These are phyloP conservation scores for Isichthys henryi DNA, from an alignment of 2,113 vertebrate genomes.

Conservation along the genomic window DNA sequence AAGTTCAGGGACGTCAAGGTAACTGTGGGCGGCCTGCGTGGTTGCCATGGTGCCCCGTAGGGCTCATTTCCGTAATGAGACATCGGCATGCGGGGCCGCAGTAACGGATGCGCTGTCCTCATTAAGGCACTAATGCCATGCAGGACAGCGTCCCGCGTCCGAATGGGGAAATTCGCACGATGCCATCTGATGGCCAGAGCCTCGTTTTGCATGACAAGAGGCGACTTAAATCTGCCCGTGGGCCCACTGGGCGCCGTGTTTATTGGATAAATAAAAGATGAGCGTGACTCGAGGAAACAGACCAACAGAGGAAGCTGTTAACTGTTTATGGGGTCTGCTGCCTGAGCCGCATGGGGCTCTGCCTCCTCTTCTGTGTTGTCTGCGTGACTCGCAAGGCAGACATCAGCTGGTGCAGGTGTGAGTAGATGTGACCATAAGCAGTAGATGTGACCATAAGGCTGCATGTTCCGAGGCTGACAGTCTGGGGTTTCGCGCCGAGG, in stretches of 20 bases:
- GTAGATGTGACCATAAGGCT: neutral
- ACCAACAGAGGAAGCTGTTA: neutral
- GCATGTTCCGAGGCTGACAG: neutral
- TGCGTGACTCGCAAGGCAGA: neutral
- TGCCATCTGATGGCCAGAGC: constrained; percentile 40
- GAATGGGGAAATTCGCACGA: constrained; percentile 30
- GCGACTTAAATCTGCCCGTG: constrained; percentile 40
- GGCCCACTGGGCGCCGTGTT: neutral
- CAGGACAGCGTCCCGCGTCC: constrained; percentile 37
- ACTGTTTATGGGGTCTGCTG: neutral
- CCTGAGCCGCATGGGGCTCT: no score
- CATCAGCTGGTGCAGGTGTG: neutral
- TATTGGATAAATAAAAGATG: constrained; percentile 23
- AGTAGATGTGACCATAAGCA: neutral
- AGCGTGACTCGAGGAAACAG: neutral
- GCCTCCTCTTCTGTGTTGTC: no score
- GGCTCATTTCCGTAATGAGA: constrained; percentile 49
- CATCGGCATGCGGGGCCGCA: constrained; percentile 49
- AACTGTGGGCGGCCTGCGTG: neutral
- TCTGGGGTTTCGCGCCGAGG: no score
- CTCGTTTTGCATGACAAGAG: constrained; percentile 54
- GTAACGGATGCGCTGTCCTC: constrained; percentile 45
- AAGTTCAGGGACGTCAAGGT: constrained; percentile 87
- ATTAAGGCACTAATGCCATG: constrained; percentile 58
- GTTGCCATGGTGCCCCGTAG: constrained; percentile 25